These are phyloP conservation scores for Micromesistius poutassou DNA, from an alignment of 2,797 vertebrate genomes.

Conservation along the genomic window DNA sequence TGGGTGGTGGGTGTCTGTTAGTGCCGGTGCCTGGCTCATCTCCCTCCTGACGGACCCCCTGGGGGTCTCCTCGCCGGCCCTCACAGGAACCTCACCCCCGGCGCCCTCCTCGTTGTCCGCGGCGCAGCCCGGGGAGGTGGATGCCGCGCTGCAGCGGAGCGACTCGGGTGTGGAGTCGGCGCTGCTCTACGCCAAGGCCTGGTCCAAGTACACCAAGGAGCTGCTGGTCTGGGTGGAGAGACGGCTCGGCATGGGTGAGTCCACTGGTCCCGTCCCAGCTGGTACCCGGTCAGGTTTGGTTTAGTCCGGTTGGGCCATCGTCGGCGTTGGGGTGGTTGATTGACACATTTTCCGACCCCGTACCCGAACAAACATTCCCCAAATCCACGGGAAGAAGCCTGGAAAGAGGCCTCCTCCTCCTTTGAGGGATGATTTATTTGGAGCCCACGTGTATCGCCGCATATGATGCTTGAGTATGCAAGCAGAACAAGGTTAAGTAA, in stretches of 20 bases:
- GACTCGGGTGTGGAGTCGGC: slow-evolving; percentile 88
- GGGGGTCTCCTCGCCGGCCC: slow-evolving; percentile 23
- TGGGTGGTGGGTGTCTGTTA: background rate
- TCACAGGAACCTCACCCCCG: slow-evolving; percentile 74
- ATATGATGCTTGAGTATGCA: background rate
- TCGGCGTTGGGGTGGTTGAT: background rate
- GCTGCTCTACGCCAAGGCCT: slow-evolving; percentile 93
- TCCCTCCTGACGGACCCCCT: background rate
- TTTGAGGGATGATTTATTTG: no score
- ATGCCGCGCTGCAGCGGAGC: slow-evolving; percentile 82
- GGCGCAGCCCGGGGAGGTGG: slow-evolving; percentile 79
- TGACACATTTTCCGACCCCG: no score
- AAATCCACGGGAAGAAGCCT: no score
- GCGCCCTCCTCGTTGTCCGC: slow-evolving; percentile 21
- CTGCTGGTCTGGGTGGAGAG: slow-evolving; percentile 94
- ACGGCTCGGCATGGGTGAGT: slow-evolving; percentile 90
- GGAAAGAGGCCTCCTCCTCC: no score
- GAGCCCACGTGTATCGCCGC: background rate
- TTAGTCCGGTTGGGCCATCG: no score
- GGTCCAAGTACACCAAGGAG: slow-evolving; percentile 98
- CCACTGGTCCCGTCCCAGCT: no score
- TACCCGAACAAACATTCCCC: background rate
- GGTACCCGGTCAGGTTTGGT: no score
- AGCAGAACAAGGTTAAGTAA: background rate
- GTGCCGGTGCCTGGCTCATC: no score